Conservation (phyloP, 2,888 invertebrate genomes). For the Rhopalosiphum nymphaeae region DNA sequence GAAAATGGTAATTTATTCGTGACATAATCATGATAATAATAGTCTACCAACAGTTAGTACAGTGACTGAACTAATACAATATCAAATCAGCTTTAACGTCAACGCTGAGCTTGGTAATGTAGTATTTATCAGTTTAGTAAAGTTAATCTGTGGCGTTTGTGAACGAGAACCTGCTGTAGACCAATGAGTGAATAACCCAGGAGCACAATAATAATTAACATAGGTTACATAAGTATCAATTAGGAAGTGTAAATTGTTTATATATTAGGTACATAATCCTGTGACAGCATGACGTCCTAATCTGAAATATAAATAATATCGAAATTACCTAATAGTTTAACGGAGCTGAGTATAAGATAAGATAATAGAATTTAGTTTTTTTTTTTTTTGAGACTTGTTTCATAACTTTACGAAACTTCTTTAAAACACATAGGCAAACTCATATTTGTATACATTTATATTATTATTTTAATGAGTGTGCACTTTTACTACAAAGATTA, state of each 20-base stretch:
- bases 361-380: not conserved
- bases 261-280: not conserved
- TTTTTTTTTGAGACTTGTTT: not conserved
- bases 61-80: not conserved
- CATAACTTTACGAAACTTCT: not conserved
- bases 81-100: slow-evolving; percentile 6
- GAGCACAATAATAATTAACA: not conserved
- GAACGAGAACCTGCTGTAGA: not conserved
- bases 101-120: not conserved
- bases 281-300: not conserved
- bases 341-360: not conserved
- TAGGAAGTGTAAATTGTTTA: not conserved
- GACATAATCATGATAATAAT: slow-evolving; percentile 2
- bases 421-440: not conserved
- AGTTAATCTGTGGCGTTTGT: not conserved
- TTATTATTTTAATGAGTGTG: not conserved
- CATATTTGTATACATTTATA: not conserved
- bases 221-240: not conserved
- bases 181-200: not conserved
- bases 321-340: not conserved
- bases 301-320: not conserved
- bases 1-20: not conserved
- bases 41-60: not conserved
- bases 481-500: not conserved
- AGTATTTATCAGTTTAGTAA: not conserved